Percentiles rank a stretch among this genome's conserved stretches.
These are phyloP conservation scores for Camptogramma bilineatum DNA, from an alignment of 2,888 invertebrate genomes.

Conservation along the genomic window DNA sequence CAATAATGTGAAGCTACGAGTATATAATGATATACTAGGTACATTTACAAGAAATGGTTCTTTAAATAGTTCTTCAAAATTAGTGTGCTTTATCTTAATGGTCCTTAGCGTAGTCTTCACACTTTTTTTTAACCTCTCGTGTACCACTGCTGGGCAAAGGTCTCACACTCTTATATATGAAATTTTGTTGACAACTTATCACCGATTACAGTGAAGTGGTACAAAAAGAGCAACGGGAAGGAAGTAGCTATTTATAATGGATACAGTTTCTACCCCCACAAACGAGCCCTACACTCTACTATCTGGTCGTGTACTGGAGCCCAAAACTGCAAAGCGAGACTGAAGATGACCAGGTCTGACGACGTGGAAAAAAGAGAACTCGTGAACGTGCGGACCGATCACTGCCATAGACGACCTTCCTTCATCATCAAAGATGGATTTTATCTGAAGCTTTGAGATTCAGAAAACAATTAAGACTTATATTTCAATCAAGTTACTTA, in stretches of 20 bases:
- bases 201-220: slow-evolving; percentile 45
- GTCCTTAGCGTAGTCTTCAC: too few relatives aligned
- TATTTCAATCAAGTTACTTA: too few relatives aligned
- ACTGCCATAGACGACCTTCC: slow-evolving; percentile 39
- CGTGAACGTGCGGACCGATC: slow-evolving; percentile 38
- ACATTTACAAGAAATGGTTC: too few relatives aligned
- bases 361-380: slow-evolving; percentile 16
- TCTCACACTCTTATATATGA: background rate
- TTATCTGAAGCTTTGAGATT: slow-evolving; percentile 33
- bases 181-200: background rate
- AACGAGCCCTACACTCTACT: slow-evolving; percentile 21
- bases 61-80: too few relatives aligned
- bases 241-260: slow-evolving; percentile 39
- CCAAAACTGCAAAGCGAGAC: slow-evolving; percentile 36
- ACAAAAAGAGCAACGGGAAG: slow-evolving; percentile 49
- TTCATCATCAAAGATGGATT: slow-evolving; percentile 34
- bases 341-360: slow-evolving; percentile 28
- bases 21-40: too few relatives aligned
- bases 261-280: slow-evolving; percentile 43
- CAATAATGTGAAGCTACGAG: too few relatives aligned
- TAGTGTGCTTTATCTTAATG: too few relatives aligned
- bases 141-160: too few relatives aligned
- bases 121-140: too few relatives aligned
- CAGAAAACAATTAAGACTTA: background rate
- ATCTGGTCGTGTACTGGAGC: slow-evolving; percentile 42